These are phyloP conservation scores for Sicus ferrugineus DNA, from an alignment of 2,888 invertebrate species.

Conservation along the genomic window DNA sequence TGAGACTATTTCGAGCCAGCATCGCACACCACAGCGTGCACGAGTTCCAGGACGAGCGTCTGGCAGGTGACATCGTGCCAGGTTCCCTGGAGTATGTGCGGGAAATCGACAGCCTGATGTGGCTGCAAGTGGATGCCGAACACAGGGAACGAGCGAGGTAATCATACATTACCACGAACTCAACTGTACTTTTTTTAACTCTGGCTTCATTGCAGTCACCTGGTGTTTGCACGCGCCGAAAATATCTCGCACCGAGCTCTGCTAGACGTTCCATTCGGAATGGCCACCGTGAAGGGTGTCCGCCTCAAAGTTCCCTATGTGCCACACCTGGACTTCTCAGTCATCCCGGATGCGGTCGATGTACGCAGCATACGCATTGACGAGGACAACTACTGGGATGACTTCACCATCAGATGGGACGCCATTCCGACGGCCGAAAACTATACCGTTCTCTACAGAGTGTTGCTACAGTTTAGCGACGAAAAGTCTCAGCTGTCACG, in stretches of 20 bases:
- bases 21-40: slow-evolving; percentile 22
- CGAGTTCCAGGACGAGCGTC: slow-evolving; percentile 39
- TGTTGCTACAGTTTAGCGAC: slow-evolving; percentile 48
- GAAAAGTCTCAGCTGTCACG: slow-evolving; percentile 30
- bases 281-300: slow-evolving; percentile 71
- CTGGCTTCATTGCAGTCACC: slow-evolving; percentile 61
- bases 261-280: slow-evolving; percentile 68
- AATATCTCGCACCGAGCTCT: slow-evolving; percentile 1
- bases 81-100: slow-evolving; percentile 46
- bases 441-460: slow-evolving; percentile 77
- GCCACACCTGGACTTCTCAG: slow-evolving; percentile 65
- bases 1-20: slow-evolving; percentile 45
- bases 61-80: slow-evolving; percentile 35
- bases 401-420: slow-evolving; percentile 86
- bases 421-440: slow-evolving; percentile 78
- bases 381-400: slow-evolving; percentile 74
- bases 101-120: slow-evolving; percentile 78
- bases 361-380: slow-evolving; percentile 72
- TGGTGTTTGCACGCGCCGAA: slow-evolving; percentile 39
- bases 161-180: neutral
- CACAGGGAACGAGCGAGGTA: neutral
- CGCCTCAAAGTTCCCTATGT: slow-evolving; percentile 40
- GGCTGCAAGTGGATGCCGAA: slow-evolving; percentile 75
- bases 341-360: slow-evolving; percentile 78
- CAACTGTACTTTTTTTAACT: neutral